phyloP scores from a whole-genome alignment of 2,797 vertebrate genomes.

The Intellagama lesueurii region DNA sequence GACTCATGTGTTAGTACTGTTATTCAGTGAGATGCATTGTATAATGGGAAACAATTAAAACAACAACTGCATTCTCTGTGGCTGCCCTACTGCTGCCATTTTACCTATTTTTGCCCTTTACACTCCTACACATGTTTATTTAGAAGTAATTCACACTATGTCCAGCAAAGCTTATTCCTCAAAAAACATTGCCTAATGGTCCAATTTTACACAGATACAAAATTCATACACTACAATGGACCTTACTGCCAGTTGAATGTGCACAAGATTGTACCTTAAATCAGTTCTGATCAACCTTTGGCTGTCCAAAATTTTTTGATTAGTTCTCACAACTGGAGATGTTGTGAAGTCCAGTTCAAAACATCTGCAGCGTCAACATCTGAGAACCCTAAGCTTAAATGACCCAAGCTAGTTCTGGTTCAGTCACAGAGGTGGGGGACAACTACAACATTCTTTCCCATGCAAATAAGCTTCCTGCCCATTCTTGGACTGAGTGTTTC shows the following conservation, averaged over 20 bases:
- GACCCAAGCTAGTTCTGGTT: not conserved
- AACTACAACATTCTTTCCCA: not conserved
- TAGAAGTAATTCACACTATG: not conserved
- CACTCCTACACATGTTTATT: not conserved
- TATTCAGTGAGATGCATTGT: not conserved
- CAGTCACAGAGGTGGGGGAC: no score
- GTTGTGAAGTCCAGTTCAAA: no score
- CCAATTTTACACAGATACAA: not conserved
- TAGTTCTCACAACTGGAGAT: no score
- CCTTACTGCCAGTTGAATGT: not conserved
- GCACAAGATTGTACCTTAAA: not conserved
- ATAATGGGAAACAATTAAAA: no score
- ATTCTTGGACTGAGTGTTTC: no score
- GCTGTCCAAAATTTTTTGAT: no score
- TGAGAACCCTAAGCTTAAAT: not conserved
- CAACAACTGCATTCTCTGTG: not conserved
- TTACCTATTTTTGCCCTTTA: not conserved
- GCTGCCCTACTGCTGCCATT: not conserved
- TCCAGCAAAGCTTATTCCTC: not conserved
- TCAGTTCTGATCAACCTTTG: no score
- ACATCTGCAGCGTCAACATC: no score
- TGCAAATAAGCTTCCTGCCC: no score
- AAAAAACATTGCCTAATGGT: not conserved
- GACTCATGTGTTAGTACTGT: not conserved
- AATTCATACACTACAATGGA: not conserved